Percentiles rank a stretch among this genome's conserved stretches.
phyloP scores from a whole-genome alignment of 2,113 vertebrate genomes.

The Carettochelys insculpta region DNA sequence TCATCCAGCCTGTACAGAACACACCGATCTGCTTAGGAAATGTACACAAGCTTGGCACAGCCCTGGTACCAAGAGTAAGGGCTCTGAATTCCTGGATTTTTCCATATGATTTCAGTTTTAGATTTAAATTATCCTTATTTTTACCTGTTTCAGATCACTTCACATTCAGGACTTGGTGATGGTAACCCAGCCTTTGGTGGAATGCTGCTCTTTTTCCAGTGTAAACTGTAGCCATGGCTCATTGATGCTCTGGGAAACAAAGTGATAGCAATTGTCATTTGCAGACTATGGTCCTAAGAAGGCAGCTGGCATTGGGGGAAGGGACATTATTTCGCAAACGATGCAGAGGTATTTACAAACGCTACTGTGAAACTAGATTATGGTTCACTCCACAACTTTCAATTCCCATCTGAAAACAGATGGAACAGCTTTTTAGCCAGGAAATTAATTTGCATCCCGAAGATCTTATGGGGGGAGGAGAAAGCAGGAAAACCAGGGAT shows the following conservation, averaged over 20 bases:
- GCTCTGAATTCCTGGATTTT: not conserved
- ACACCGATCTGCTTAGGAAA: not conserved
- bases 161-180: fast-evolving
- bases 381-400: not conserved
- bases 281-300: not conserved
- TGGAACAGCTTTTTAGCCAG: not conserved
- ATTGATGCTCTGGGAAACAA: not conserved
- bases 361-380: not conserved
- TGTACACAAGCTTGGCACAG: not conserved
- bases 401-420: not conserved
- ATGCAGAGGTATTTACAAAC: not conserved
- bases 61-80: not conserved
- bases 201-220: not conserved
- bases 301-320: not conserved
- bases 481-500: not conserved
- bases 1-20: not conserved
- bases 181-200: not conserved
- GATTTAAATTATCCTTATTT: not conserved
- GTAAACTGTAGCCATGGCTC: not conserved
- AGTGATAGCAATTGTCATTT: not conserved
- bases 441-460: not conserved
- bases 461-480: not conserved
- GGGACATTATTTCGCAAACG: not conserved
- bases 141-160: not conserved
- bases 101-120: not conserved